Evolutionary conservation across 2,797 vertebrate genomes (phyloP).

Genomic region (Aldrovandia affinis): DNA sequence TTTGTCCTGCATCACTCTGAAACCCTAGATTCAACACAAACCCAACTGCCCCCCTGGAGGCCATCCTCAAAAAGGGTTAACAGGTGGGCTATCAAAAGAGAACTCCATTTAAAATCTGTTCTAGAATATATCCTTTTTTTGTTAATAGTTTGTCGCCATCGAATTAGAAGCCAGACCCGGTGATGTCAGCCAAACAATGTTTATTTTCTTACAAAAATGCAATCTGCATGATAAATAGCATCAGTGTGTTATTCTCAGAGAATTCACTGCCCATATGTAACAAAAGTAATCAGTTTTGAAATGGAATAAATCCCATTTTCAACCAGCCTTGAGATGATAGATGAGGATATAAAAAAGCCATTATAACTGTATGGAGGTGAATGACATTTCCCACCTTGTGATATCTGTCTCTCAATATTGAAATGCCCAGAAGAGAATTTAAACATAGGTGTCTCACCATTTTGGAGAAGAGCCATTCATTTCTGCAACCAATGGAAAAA

Average conservation of each 20-base stretch:
- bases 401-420: slow-evolving; percentile 2
- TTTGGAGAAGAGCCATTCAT: not conserved
- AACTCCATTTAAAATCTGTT: not conserved
- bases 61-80: not conserved
- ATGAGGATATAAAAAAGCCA: not conserved
- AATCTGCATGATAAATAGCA: slow-evolving; percentile 20
- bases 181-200: slow-evolving; percentile 6
- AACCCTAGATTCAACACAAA: not conserved
- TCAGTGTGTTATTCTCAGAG: not conserved
- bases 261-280: slow-evolving; percentile 8
- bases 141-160: not conserved
- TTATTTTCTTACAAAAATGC: slow-evolving; percentile 1
- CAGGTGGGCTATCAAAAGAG: not conserved
- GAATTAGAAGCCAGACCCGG: not conserved
- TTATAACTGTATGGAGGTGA: slow-evolving; percentile 1
- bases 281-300: not conserved
- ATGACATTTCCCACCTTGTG: slow-evolving; percentile 3
- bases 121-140: not conserved
- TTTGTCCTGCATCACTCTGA: not conserved
- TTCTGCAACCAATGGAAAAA: not conserved
- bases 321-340: not conserved
- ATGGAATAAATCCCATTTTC: slow-evolving; percentile 17
- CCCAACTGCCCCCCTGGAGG: not conserved
- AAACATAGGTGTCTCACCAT: not conserved
- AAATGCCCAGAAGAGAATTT: not conserved